Percentiles rank a stretch among this genome's conserved stretches.
These are phyloP conservation scores for Scrobipalpa costella DNA, from an alignment of 2,888 invertebrate species.

Conservation along the genomic window DNA sequence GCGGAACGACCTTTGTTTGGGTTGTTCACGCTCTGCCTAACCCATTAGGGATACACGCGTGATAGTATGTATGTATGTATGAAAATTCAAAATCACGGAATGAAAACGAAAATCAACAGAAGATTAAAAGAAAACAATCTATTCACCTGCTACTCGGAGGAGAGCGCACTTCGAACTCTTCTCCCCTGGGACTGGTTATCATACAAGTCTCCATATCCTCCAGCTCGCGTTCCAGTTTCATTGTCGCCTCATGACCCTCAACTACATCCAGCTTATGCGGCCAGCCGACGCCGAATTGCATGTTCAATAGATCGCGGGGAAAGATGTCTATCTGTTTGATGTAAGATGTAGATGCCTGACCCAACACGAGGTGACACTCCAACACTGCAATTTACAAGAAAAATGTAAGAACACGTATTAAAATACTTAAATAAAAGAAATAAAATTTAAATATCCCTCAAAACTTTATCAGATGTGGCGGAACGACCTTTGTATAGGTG, in stretches of 20 bases:
- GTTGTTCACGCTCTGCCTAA: no score
- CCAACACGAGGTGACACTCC: slow-evolving; percentile 16
- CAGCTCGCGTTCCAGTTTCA: slow-evolving; percentile 50
- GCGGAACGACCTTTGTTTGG: no score
- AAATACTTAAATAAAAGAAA: no score
- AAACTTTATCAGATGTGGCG: no score
- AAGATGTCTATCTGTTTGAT: slow-evolving; percentile 42
- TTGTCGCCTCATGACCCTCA: slow-evolving; percentile 60
- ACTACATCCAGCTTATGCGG: slow-evolving; percentile 55
- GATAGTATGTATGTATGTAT: no score
- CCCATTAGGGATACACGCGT: no score
- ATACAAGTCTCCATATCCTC: slow-evolving; percentile 51
- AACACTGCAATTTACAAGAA: background rate
- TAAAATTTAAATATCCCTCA: background rate
- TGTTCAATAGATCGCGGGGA: slow-evolving; percentile 52
- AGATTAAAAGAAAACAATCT: background rate
- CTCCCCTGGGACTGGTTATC: slow-evolving; percentile 56
- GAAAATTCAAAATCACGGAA: background rate
- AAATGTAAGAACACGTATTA: background rate
- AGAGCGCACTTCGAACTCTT: slow-evolving; percentile 47
- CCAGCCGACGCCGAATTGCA: slow-evolving; percentile 68
- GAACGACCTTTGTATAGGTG: no score
- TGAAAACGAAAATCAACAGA: background rate
- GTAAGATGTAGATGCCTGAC: slow-evolving; percentile 33
- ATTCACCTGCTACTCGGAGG: slow-evolving; percentile 56